Evolutionary conservation across 2,888 invertebrate genomes (phyloP).

Genomic region (Drosophila subquinaria): DNA sequence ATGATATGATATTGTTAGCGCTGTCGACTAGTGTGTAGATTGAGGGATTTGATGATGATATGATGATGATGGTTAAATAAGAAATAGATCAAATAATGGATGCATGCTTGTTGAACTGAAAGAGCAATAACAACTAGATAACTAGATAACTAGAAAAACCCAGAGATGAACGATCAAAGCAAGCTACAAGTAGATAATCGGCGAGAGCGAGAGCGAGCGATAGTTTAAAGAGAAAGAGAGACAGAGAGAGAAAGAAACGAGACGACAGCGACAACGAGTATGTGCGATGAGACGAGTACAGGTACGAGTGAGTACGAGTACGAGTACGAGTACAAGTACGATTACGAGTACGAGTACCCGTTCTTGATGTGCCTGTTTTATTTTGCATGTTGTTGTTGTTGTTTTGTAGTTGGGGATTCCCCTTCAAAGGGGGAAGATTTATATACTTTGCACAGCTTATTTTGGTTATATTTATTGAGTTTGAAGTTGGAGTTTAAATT

Average conservation of each 20-base stretch:
- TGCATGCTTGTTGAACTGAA: slow-evolving; percentile 54
- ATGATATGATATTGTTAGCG: slow-evolving; percentile 46
- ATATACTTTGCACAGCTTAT: slow-evolving; percentile 57
- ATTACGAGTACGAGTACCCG: slow-evolving; percentile 37
- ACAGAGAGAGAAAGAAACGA: slow-evolving; percentile 34
- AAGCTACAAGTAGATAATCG: slow-evolving; percentile 37
- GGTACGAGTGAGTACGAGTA: slow-evolving; percentile 24
- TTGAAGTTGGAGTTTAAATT: slow-evolving; percentile 41
- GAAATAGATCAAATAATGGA: slow-evolving; percentile 30
- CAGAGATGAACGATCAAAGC: slow-evolving; percentile 52
- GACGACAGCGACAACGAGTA: slow-evolving; percentile 56
- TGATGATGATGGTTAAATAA: slow-evolving; percentile 11
- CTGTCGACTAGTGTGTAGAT: slow-evolving; percentile 27
- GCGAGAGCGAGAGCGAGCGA: slow-evolving; percentile 43
- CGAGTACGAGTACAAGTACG: slow-evolving; percentile 37
- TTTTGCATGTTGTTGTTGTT: slow-evolving; percentile 31
- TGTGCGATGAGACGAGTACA: slow-evolving; percentile 35
- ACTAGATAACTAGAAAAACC: slow-evolving; percentile 62
- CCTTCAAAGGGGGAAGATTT: slow-evolving; percentile 21
- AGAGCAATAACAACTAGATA: slow-evolving; percentile 49
- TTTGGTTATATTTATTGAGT: slow-evolving; percentile 65
- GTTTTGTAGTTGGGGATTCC: slow-evolving; percentile 11
- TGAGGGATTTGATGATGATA: slow-evolving; percentile 11
- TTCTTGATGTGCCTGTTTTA: slow-evolving; percentile 33
- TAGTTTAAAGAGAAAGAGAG: slow-evolving; percentile 27